Evolutionary conservation across 2,113 vertebrate species (phyloP), one percentile per base, ranked within the genome.

Genomic region (Melanostigma gelatinosum): DNA sequence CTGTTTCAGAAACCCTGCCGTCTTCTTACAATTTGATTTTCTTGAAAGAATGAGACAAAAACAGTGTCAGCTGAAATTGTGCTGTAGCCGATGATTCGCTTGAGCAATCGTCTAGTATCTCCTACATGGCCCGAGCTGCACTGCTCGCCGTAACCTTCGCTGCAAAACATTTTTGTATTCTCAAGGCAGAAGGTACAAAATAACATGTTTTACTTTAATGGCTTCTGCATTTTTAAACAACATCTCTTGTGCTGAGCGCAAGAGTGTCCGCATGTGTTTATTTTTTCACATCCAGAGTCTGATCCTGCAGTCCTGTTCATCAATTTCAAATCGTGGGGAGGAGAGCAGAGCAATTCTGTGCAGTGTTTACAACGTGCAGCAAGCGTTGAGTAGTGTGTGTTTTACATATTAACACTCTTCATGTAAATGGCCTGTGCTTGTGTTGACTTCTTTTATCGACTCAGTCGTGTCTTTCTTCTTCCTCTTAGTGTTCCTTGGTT

Each of bases 141-240:
- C 70, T 16, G 42, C 44, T 1, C 27, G 29, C 68, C 80, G 4
- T 70, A 62, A 79, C 67, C 82, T 81, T 32, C 54, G 8, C 60
- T 77, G 85, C 73, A 73, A 79, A 77, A 79, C 40, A 63, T 1
- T 0, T 63, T 65, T 50, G 48, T 63, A 79, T 84, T 87, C 67
- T 79, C 6, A 4, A 57, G 38, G 58, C 64, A 12, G 44, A 27
- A 60, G 32, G 60, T 79, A 76, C 72, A 83, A 88, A 84, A 54
- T 66, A 85, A 75, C 57, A 60, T 88, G 84, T 82, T 76, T 91
- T 75, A 70, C 87, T 91, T 89, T 85, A 91, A 91, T 85, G 82
- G 80, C 71, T 81, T 24, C 88, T 91, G 55, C 62, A 92, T 91
- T 89, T 92, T 93, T 92, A 86, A 89, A 68, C 65, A 75, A 46